Evolutionary conservation across 2,797 vertebrate species (phyloP).

Genomic region (Periophthalmus magnuspinnatus): DNA sequence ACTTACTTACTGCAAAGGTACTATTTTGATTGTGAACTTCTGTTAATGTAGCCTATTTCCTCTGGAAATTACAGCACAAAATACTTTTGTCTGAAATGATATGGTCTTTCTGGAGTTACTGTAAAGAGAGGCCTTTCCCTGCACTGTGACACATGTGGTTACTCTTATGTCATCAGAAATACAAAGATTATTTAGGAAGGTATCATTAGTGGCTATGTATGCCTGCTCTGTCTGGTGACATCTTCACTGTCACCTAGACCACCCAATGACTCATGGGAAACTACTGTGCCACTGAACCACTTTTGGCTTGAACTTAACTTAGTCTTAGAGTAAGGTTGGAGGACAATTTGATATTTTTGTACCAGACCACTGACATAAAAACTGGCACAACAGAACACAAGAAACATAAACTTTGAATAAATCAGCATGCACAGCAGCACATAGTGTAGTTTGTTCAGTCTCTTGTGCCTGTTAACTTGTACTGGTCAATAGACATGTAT

Average conservation of each 20-base stretch:
- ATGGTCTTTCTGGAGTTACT: conserved; percentile 34
- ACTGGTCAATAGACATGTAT: no score
- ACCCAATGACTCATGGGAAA: conserved; percentile 55
- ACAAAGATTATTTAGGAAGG: conserved; percentile 45
- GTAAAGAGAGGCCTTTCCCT: conserved; percentile 46
- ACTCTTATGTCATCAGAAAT: conserved; percentile 50
- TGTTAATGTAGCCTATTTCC: neutral
- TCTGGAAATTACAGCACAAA: neutral
- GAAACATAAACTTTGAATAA: neutral
- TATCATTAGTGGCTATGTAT: conserved; percentile 70
- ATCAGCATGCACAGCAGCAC: no score
- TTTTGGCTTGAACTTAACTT: neutral
- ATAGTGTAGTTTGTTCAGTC: neutral
- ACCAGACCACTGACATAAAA: neutral
- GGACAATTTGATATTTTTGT: neutral
- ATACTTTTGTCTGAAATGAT: conserved; percentile 10
- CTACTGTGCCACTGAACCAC: conserved; percentile 27
- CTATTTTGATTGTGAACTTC: neutral
- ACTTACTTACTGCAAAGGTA: no score
- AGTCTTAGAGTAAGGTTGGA: neutral
- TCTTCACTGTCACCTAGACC: conserved; percentile 44
- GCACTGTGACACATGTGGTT: conserved; percentile 56
- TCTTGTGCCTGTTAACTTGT: neutral
- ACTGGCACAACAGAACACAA: neutral
- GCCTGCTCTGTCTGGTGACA: conserved; percentile 61